A percentile compares a stretch with the other conserved stretches of the same genome.
Evolutionary conservation across 2,113 vertebrate species (phyloP).

Genomic region (Pyxicephalus adspersus): DNA sequence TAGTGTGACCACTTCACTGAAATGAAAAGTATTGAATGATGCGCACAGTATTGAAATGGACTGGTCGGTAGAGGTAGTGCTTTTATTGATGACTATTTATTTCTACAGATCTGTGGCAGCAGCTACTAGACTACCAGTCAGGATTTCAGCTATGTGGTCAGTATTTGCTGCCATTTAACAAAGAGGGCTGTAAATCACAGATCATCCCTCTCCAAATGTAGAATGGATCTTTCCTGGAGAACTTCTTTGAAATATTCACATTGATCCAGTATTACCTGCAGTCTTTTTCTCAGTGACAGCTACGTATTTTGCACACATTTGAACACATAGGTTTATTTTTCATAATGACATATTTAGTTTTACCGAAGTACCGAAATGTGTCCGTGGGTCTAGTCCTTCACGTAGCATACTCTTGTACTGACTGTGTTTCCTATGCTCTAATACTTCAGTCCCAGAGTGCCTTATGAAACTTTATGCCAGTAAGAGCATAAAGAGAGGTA

Average conservation of each 20-base stretch:
- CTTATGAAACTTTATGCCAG: slow-evolving; percentile 26
- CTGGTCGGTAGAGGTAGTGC: no score
- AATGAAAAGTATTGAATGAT: no score
- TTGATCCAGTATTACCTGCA: slow-evolving; percentile 14
- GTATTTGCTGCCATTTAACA: no score
- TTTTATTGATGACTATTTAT: no score
- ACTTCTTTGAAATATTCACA: background rate
- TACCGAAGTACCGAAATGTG: background rate
- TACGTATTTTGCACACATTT: background rate
- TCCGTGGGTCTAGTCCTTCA: background rate
- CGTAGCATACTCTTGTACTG: background rate
- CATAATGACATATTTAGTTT: background rate
- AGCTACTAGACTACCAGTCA: no score
- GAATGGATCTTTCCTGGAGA: no score
- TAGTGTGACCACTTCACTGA: no score
- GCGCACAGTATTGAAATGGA: no score
- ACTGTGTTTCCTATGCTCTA: background rate
- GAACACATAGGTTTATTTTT: background rate
- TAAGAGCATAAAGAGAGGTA: background rate
- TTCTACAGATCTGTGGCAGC: no score
- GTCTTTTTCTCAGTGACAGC: background rate
- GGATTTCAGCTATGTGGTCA: no score
- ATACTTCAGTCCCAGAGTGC: slow-evolving; percentile 47
- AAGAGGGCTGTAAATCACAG: no score
- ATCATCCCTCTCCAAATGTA: no score